Base-by-base conservation (phyloP, 2,797 vertebrate species). In the Scyliorhinus canicula region DNA sequence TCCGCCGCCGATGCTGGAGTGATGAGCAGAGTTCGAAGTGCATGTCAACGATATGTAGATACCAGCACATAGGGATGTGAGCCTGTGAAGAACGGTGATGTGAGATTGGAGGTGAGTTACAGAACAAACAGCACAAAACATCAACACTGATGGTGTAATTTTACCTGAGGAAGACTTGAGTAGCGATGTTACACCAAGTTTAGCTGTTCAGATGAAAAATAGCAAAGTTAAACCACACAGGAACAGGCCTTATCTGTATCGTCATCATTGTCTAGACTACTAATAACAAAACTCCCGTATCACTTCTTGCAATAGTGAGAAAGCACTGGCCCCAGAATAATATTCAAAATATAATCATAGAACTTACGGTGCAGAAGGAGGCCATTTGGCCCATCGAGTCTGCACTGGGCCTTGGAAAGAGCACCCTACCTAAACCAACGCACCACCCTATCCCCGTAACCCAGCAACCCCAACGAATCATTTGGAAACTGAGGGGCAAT, bases 191-290 rank as follows among this genome's bases (percentile, higher is more conserved):
- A 60, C 60, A 91, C 88, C 8, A 44, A 21, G 26, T 47, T 82
- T 82, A 3, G 44, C 40, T 47, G 21, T 24, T 82, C 3, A 47
- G 19, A 26, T 21, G n/a, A 65, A 91, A n/a, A 63, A 8, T 24
- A 65, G 21, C 88, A 65, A 91, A 63, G 57, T 44, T 63, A 44
- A 40, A 91, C 88, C 88, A 40, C 88, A 91, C 57, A 91, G 88
- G 60, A 91, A 91, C 88, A 65, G 88, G 40, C 24, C 88, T 65
- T 65, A 91, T 91, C 88, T 63, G 57, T 40, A n/a, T 40, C 2
- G 7, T 65, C 60, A 65, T 7, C 21, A 24, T 65, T 65, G 88
- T 91, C 88, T 91, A 44, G 60, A 65, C 60, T 21, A 60, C 31
- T 24, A 65, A 65, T n/a, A 91, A 21, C 35, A 65, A 91, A 60